phyloP scores from a whole-genome alignment of 2,888 invertebrate genomes.

The Tenthredo amoena region DNA sequence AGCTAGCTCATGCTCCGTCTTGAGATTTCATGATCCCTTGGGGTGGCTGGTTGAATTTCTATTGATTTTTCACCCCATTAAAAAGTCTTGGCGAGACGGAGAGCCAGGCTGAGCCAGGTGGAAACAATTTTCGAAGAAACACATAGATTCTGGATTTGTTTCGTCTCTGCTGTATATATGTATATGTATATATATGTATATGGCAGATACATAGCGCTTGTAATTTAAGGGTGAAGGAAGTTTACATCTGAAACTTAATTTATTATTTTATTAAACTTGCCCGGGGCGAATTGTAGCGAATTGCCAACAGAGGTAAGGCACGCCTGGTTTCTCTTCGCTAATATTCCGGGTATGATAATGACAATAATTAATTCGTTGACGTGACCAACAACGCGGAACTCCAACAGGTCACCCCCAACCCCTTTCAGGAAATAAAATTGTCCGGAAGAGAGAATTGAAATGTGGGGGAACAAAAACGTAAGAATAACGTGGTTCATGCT shows the following conservation, averaged over 20 bases:
- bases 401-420: not conserved
- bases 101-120: not conserved
- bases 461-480: not conserved
- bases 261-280: conserved; percentile 33
- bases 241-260: conserved; percentile 23
- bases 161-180: not conserved
- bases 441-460: not conserved
- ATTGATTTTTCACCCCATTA: conserved; percentile 28
- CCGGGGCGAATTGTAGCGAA: not conserved
- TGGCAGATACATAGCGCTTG: not conserved
- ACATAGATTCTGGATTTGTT: not conserved
- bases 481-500: not conserved
- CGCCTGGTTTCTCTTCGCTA: not conserved
- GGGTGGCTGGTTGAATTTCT: conserved; percentile 28
- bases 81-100: conserved; percentile 7
- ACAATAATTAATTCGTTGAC: conserved; percentile 26
- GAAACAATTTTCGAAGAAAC: not conserved
- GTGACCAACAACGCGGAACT: conserved; percentile 10
- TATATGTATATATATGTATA: not conserved
- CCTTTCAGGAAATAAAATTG: not conserved
- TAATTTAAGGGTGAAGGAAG: conserved; percentile 16
- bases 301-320: not conserved
- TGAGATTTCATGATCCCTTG: not conserved
- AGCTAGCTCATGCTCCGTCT: not conserved
- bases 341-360: not conserved